phyloP scores from a whole-genome alignment of 1,140 invertebrate species.

The Drosophila pachea region DNA sequence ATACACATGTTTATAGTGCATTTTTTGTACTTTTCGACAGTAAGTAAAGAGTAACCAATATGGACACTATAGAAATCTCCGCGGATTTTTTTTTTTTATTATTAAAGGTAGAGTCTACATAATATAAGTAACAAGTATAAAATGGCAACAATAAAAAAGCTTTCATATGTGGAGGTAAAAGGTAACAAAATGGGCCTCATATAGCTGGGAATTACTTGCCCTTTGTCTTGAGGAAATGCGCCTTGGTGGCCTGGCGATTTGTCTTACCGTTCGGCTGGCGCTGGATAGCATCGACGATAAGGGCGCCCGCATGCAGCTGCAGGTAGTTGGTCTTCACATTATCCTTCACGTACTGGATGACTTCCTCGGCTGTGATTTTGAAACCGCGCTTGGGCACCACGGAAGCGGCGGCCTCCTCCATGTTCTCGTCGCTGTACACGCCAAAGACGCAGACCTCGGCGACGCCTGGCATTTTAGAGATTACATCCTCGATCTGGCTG shows the following conservation, averaged over 20 bases:
- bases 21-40: too few relatives aligned
- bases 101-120: too few relatives aligned
- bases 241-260: conserved; percentile 25
- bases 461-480: conserved; percentile 31
- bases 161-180: too few relatives aligned
- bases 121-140: too few relatives aligned
- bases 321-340: conserved; percentile 78
- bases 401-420: conserved; percentile 39
- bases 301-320: conserved; percentile 81
- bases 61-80: too few relatives aligned
- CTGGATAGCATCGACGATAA: conserved; percentile 79
- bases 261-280: conserved; percentile 37
- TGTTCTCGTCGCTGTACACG: conserved; percentile 17
- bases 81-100: too few relatives aligned
- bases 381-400: conserved; percentile 23
- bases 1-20: too few relatives aligned
- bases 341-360: conserved; percentile 32
- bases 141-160: neutral
- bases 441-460: conserved; percentile 50
- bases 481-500: conserved; percentile 43
- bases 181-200: neutral
- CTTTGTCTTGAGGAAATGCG: conserved; percentile 18
- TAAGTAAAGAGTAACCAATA: too few relatives aligned
- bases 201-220: neutral
- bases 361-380: conserved; percentile 36